Evolutionary conservation across 2,888 invertebrate species (phyloP).

Genomic region (Aspidiotus rigidus): DNA sequence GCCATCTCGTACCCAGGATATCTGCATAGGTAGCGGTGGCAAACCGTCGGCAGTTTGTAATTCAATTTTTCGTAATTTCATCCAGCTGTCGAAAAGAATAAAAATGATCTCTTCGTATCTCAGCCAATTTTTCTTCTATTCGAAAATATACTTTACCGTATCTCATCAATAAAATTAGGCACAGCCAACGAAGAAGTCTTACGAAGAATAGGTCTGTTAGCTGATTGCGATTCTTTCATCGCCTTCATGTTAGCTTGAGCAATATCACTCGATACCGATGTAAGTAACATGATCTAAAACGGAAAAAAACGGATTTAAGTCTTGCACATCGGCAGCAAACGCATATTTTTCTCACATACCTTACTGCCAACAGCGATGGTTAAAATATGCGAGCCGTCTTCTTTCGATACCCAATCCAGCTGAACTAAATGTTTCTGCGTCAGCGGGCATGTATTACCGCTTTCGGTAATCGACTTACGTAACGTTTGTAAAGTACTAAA

Average conservation of each 20-base stretch:
- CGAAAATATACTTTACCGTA: constrained; percentile 47
- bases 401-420: constrained; percentile 97
- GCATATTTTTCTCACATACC: constrained; percentile 39
- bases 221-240: constrained; percentile 76
- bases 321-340: not conserved
- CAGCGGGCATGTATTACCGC: constrained; percentile 80
- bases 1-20: constrained; percentile 97
- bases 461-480: constrained; percentile 78
- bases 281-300: constrained; percentile 71
- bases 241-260: constrained; percentile 90
- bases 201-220: constrained; percentile 72
- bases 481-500: constrained; percentile 81
- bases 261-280: constrained; percentile 86
- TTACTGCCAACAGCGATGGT: constrained; percentile 93
- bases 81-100: constrained; percentile 57
- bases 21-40: constrained; percentile 94
- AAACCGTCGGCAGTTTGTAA: constrained; percentile 88
- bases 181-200: constrained; percentile 87
- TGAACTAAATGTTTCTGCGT: constrained; percentile 90
- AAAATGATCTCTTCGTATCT: not conserved
- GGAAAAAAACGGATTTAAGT: not conserved
- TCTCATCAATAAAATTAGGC: constrained; percentile 81
- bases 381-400: constrained; percentile 95
- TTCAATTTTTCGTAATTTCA: constrained; percentile 84
- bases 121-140: not conserved